phyloP scores from a whole-genome alignment of 2,113 vertebrate genomes.

The Fregata magnificens region DNA sequence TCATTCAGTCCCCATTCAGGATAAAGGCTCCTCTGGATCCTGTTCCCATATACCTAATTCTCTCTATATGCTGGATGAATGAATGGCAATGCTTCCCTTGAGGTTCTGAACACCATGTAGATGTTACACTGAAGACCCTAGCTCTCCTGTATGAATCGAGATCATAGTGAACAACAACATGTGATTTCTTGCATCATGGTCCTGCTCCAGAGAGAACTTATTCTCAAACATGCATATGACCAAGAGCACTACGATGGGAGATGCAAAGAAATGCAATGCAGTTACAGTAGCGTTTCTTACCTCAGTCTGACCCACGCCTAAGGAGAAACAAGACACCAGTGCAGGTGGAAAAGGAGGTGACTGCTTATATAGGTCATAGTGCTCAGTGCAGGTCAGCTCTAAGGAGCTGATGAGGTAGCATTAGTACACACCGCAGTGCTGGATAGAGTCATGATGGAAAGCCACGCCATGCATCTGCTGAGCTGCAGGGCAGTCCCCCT shows the following conservation, averaged over 20 bases:
- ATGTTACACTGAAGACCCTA: not conserved
- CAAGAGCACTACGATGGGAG: not conserved
- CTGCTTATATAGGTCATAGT: not conserved
- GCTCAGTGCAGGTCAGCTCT: not conserved
- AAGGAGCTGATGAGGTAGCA: not conserved
- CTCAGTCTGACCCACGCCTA: not conserved
- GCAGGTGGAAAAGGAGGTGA: not conserved
- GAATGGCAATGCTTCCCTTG: not conserved
- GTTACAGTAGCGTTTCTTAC: not conserved
- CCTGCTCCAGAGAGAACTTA: not conserved
- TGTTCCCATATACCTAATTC: not conserved
- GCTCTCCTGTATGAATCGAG: not conserved
- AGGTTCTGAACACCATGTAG: not conserved
- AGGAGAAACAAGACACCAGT: not conserved
- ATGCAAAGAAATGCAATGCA: not conserved
- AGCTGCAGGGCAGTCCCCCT: not conserved
- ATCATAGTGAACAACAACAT: not conserved
- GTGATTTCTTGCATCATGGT: fast-evolving
- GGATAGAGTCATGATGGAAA: not conserved
- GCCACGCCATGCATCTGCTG: not conserved
- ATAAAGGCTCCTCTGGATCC: not conserved
- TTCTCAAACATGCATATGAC: not conserved
- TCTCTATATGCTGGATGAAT: not conserved
- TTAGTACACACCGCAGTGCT: not conserved
- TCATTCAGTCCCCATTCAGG: not conserved